A percentile compares a stretch with the other conserved stretches of the same genome.
These are phyloP conservation scores for Oncopeltus fasciatus DNA, from an alignment of 1,140 invertebrate genomes.

Conservation along the genomic window DNA sequence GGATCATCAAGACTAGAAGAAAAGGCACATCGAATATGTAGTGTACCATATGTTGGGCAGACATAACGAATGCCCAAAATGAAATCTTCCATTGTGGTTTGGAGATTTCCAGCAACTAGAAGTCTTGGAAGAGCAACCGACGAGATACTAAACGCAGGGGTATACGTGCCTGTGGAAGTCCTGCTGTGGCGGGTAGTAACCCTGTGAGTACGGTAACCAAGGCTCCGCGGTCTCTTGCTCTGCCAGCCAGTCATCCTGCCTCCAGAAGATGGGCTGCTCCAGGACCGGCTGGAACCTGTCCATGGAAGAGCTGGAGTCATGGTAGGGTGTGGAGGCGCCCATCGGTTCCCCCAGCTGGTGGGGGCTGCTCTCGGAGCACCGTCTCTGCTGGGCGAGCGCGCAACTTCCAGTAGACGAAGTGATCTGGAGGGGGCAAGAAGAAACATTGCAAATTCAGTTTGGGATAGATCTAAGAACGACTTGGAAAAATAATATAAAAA, in stretches of 20 bases:
- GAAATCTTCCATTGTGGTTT: not conserved
- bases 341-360: slow-evolving; percentile 4
- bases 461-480: too few species aligned
- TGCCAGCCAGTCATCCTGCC: slow-evolving; percentile 9
- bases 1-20: too few species aligned
- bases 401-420: slow-evolving; percentile 48
- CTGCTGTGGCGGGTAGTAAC: not conserved
- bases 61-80: not conserved
- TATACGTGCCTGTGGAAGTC: slow-evolving; percentile 11
- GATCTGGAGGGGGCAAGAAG: slow-evolving; percentile 30
- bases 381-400: slow-evolving; percentile 35
- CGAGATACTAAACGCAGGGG: slow-evolving; percentile 4
- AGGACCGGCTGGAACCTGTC: not conserved
- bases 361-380: slow-evolving; percentile 1
- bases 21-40: too few species aligned
- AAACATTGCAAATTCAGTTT: not conserved
- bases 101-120: not conserved
- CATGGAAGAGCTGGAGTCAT: not conserved
- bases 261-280: not conserved
- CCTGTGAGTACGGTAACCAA: not conserved
- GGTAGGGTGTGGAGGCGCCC: slow-evolving; percentile 10
- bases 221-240: not conserved
- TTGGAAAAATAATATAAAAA: too few species aligned
- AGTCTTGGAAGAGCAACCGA: too few species aligned
- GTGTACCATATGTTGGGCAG: too few species aligned